Conservation (phyloP, 2,113 vertebrate genomes). For the Sceloporus undulatus region DNA sequence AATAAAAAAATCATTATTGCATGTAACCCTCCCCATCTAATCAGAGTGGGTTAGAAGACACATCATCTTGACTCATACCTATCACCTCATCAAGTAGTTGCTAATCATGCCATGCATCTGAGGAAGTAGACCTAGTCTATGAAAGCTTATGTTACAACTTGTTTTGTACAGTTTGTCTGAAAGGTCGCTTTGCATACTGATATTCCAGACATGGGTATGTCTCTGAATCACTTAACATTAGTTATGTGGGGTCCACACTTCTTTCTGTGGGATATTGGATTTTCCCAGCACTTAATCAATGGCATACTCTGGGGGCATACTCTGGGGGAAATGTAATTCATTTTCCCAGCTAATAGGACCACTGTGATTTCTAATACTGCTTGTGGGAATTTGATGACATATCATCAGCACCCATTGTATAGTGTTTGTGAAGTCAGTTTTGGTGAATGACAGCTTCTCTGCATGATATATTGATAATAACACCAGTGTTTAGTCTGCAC, state of each 20-base stretch:
- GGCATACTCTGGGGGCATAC: neutral
- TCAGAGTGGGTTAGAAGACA: constrained; percentile 6
- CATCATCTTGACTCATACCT: constrained; percentile 8
- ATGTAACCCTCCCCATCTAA: neutral
- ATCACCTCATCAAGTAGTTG: constrained; percentile 19
- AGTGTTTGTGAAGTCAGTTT: neutral
- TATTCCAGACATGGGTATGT: too few species aligned
- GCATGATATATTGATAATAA: neutral
- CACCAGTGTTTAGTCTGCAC: neutral
- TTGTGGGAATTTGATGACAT: neutral
- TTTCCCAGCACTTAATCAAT: constrained; percentile 3
- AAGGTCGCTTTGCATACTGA: too few species aligned
- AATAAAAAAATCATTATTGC: constrained; percentile 21
- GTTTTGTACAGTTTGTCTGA: too few species aligned
- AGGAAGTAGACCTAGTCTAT: too few species aligned
- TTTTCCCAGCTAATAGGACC: neutral
- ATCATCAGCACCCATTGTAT: constrained; percentile 1
- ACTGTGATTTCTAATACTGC: neutral
- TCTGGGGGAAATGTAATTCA: neutral
- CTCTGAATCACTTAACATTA: neutral
- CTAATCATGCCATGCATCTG: neutral
- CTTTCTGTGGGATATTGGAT: neutral
- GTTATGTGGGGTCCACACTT: neutral
- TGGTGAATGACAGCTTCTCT: neutral
- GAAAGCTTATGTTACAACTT: too few species aligned